phyloP scores from a whole-genome alignment of 2,797 vertebrate species.

The Sylvia borin region DNA sequence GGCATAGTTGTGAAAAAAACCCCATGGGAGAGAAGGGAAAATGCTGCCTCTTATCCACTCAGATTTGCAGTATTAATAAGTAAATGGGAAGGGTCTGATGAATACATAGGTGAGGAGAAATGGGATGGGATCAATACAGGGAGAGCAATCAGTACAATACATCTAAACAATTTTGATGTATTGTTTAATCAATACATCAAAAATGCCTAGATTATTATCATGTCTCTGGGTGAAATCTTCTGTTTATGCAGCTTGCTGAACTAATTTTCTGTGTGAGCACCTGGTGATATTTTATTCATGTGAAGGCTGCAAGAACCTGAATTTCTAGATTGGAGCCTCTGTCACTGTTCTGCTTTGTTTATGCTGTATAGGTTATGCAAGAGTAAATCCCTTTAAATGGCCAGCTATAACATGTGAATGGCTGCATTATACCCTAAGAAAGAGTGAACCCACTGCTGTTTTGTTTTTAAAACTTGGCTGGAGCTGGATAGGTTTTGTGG shows the following conservation, averaged over 20 bases:
- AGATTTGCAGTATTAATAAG: not conserved
- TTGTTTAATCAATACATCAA: too few species aligned
- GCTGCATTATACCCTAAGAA: not conserved
- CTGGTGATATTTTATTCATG: not conserved
- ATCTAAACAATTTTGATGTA: too few species aligned
- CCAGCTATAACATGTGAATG: not conserved
- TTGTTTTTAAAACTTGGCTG: not conserved
- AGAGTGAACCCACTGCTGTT: not conserved
- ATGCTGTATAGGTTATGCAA: not conserved
- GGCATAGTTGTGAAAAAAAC: not conserved
- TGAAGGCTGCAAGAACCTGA: not conserved
- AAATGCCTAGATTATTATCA: not conserved
- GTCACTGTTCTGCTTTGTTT: not conserved
- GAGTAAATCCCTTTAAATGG: not conserved
- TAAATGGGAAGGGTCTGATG: not conserved
- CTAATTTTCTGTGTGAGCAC: not conserved
- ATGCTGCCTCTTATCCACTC: not conserved
- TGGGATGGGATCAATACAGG: not conserved
- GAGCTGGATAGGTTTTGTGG: not conserved
- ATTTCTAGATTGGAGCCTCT: not conserved
- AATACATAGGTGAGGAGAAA: not conserved
- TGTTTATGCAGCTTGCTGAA: not conserved
- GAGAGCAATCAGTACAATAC: too few species aligned
- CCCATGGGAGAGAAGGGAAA: not conserved
- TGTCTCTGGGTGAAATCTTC: not conserved